A percentile compares a stretch with the other conserved stretches of the same genome.
These are phyloP conservation scores for Aphaenogaster floridana DNA, from an alignment of 1,140 invertebrate species.

Conservation along the genomic window DNA sequence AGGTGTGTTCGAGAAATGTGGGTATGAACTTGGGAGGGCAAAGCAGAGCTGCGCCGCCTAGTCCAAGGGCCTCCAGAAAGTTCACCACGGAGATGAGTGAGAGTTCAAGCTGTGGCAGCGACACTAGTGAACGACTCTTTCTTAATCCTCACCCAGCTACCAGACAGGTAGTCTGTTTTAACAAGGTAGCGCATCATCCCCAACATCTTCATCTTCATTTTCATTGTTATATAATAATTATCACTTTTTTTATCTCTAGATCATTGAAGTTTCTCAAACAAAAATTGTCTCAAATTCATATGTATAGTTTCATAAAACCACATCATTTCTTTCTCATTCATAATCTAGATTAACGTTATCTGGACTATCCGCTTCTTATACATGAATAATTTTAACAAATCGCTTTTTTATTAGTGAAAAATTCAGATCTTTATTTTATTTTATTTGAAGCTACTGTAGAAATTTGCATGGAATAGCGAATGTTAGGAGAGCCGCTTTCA, in stretches of 20 bases:
- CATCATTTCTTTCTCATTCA: background rate
- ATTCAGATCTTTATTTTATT: background rate
- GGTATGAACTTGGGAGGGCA: constrained; percentile 86
- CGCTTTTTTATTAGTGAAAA: background rate
- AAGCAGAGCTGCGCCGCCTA: constrained; percentile 90
- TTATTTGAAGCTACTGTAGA: constrained; percentile 1
- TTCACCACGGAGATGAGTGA: constrained; percentile 92
- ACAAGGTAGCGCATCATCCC: constrained; percentile 84
- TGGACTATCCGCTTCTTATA: background rate
- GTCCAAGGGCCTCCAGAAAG: constrained; percentile 90
- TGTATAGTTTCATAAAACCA: background rate
- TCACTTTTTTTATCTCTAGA: background rate
- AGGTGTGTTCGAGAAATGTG: constrained; percentile 90
- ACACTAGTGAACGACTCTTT: constrained; percentile 92
- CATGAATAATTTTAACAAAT: background rate
- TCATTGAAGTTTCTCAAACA: background rate
- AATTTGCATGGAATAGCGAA: background rate
- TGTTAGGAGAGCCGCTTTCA: background rate
- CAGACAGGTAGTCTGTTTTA: constrained; percentile 88
- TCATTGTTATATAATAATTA: background rate
- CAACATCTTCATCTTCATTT: constrained; percentile 69
- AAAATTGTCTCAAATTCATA: background rate
- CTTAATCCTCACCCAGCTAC: constrained; percentile 88
- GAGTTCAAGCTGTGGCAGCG: constrained; percentile 94
- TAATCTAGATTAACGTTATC: background rate